Evolutionary conservation across 2,113 vertebrate genomes (phyloP).

Genomic region (Malurus melanocephalus): DNA sequence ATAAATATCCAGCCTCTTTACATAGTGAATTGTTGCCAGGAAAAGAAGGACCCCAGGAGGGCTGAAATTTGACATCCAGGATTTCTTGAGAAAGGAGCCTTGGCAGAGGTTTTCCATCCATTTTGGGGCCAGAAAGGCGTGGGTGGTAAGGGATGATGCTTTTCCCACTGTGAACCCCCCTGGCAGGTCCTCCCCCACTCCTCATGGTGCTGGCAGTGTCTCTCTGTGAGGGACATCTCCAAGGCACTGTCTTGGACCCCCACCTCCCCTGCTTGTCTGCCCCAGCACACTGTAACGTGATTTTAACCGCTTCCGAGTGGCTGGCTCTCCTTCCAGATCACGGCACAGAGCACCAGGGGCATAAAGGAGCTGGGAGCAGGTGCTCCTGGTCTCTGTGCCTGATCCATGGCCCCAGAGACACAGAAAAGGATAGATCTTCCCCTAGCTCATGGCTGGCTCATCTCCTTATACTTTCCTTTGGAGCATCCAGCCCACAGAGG

Average conservation of each 20-base stretch:
- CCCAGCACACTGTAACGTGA: neutral
- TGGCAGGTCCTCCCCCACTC: neutral
- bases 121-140: neutral
- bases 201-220: neutral
- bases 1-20: constrained; percentile 68
- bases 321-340: constrained; percentile 8
- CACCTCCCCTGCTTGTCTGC: neutral
- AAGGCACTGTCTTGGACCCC: constrained; percentile 11
- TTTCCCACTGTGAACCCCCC: neutral
- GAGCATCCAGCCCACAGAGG: neutral
- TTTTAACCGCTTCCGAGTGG: constrained; percentile 18
- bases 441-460: neutral
- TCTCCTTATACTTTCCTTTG: neutral
- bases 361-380: neutral
- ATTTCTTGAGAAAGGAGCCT: constrained; percentile 2
- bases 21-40: constrained; percentile 60
- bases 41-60: constrained; percentile 15
- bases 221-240: neutral
- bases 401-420: neutral
- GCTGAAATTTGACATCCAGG: constrained; percentile 32
- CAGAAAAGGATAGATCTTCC: neutral
- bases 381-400: neutral
- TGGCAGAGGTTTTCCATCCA: neutral
- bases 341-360: neutral
- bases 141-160: neutral